Conservation (phyloP, 1,140 invertebrate genomes). For the Teleopsis dalmanni region DNA sequence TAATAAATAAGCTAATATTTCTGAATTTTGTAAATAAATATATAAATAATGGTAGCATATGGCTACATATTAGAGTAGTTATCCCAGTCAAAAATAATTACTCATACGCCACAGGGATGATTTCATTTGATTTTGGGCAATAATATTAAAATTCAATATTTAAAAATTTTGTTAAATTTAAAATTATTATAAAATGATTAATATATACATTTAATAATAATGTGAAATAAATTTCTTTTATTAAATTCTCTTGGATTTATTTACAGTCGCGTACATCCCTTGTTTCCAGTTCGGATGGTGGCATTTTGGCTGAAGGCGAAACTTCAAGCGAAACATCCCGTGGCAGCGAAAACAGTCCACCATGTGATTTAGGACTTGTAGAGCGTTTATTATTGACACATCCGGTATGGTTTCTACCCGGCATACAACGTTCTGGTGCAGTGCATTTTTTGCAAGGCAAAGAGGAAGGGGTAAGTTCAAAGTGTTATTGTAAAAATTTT, state of each 20-base stretch:
- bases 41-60: too few species aligned
- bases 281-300: conserved; percentile 43
- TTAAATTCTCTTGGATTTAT: too few species aligned
- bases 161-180: too few species aligned
- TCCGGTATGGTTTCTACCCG: conserved; percentile 91
- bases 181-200: neutral
- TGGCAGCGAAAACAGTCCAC: conserved; percentile 42
- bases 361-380: conserved; percentile 74
- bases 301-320: conserved; percentile 42
- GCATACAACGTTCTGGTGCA: conserved; percentile 84
- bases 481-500: conserved; percentile 17
- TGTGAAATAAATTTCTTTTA: too few species aligned
- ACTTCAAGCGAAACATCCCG: conserved; percentile 42
- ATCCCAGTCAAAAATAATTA: too few species aligned
- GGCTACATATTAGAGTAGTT: too few species aligned
- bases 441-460: conserved; percentile 89
- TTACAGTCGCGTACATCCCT: conserved; percentile 43
- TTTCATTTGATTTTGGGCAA: too few species aligned
- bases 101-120: too few species aligned
- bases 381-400: conserved; percentile 84
- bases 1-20: too few species aligned
- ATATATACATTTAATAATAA: neutral
- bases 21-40: too few species aligned
- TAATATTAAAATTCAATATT: too few species aligned
- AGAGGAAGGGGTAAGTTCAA: conserved; percentile 73